phyloP scores from a whole-genome alignment of 1,140 invertebrate species.

The Trichonephila inaurata region DNA sequence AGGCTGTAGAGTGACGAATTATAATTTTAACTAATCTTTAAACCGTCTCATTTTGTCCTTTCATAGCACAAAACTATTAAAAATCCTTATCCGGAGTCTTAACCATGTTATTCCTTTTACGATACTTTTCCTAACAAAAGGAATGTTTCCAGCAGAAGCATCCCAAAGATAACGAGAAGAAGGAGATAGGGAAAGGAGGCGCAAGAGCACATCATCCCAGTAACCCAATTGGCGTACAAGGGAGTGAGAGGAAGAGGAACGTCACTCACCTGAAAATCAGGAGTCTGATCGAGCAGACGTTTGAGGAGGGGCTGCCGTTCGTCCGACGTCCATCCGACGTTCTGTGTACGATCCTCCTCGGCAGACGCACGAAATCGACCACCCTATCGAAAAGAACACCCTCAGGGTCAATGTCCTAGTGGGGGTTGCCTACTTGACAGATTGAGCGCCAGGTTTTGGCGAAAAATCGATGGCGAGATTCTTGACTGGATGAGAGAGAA shows the following conservation, averaged over 20 bases:
- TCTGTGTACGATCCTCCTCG: slow-evolving; percentile 14
- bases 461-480: slow-evolving; percentile 26
- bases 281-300: slow-evolving; percentile 50
- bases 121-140: too few species aligned
- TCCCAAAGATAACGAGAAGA: too few species aligned
- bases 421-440: slow-evolving; percentile 26
- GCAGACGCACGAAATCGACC: slow-evolving; percentile 68
- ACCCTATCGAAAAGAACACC: slow-evolving; percentile 30
- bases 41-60: too few species aligned
- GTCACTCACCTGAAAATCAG: slow-evolving; percentile 59
- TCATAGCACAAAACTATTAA: too few species aligned
- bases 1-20: too few species aligned
- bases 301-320: not conserved
- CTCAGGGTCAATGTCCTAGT: slow-evolving; percentile 64
- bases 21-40: too few species aligned
- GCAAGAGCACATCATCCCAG: slow-evolving; percentile 19
- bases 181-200: slow-evolving; percentile 15
- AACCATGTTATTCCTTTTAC: too few species aligned
- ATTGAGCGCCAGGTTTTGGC: slow-evolving; percentile 30
- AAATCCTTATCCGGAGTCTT: too few species aligned
- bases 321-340: not conserved
- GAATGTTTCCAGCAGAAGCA: too few species aligned
- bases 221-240: slow-evolving; percentile 60
- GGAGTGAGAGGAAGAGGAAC: not conserved
- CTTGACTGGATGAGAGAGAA: not conserved